Evolutionary conservation across 1,140 invertebrate genomes (phyloP).

Genomic region (Temnothorax longispinosus): DNA sequence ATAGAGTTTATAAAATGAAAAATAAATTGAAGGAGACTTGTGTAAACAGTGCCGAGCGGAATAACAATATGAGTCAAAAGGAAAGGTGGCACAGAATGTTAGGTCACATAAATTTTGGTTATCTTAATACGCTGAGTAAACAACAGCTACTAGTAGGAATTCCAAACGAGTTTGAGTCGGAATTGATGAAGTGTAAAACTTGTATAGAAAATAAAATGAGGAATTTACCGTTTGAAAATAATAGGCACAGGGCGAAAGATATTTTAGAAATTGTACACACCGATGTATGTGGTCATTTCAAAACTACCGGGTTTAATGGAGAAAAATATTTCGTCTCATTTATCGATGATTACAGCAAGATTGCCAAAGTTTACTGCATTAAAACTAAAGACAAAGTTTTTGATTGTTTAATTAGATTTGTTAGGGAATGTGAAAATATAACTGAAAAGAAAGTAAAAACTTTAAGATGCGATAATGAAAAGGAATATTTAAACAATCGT

Average conservation of each 20-base stretch:
- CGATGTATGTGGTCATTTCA: too few relatives aligned
- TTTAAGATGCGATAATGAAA: too few relatives aligned
- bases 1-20: too few relatives aligned
- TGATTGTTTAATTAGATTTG: too few relatives aligned
- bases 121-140: conserved; percentile 56
- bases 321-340: background rate
- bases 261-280: conserved; percentile 39
- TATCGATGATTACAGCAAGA: conserved; percentile 45
- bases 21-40: too few relatives aligned
- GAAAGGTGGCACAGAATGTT: conserved; percentile 57
- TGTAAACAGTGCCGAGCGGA: background rate
- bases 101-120: conserved; percentile 64
- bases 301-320: too few relatives aligned
- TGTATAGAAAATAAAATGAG: conserved; percentile 42
- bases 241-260: background rate
- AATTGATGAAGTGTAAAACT: too few relatives aligned
- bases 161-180: conserved; percentile 6
- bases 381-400: too few relatives aligned
- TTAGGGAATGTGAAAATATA: too few relatives aligned
- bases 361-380: too few relatives aligned
- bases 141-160: conserved; percentile 43
- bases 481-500: conserved; percentile 1
- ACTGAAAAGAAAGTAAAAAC: too few relatives aligned
- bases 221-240: conserved; percentile 29
- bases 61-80: background rate